Base-by-base conservation (phyloP, 2,888 invertebrate species). In the Odontocolon sp. region DNA sequence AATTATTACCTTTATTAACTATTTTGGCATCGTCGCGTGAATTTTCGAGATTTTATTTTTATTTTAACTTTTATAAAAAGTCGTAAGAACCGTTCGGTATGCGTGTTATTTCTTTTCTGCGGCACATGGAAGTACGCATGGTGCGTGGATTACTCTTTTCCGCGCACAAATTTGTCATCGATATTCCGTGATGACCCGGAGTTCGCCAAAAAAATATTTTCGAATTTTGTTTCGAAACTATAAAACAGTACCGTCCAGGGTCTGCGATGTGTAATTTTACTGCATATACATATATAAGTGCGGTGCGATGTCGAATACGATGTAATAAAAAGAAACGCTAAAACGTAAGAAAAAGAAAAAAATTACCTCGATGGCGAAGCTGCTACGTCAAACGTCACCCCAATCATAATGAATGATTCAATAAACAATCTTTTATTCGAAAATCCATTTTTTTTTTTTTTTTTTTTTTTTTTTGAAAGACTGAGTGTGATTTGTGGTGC, bases 1-100 rank as follows among this genome's bases (percentile, higher is more conserved):
- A 89, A 87, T 88, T 86, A 86, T 88, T 87, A 87, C 77, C 83
- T 86, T 89, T 87, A 87, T 87, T 84, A 70, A 86, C 89, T 90
- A 90, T 89, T 90, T 90, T 90, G 90, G 90, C 90, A 90, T 89
- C 89, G 84, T 88, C 84, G 83, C 85, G 82, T 84, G 80, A 77
- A 83, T 84, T 81, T 84, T 83, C 79, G 69, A 80, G 76, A 80
- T 77, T 80, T 42, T 75, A 73, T 57, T 72, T 78, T 77, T 59
- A 67, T 21, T 26, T 68, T 70, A 75, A 56, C 59, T 76, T 63
- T 78, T 72, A 80, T 73, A 79, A 81, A 80, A 77, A 72, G 63
- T 70, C 31, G 52, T 69, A 47, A 69, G 78, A 73, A 71, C 61
- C 33, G 33, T 72, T 63, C 14, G 42, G 71, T 64, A 69, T 73